Evolutionary conservation across 2,888 invertebrate genomes (phyloP).

Genomic region (Tupiocoris notatus): DNA sequence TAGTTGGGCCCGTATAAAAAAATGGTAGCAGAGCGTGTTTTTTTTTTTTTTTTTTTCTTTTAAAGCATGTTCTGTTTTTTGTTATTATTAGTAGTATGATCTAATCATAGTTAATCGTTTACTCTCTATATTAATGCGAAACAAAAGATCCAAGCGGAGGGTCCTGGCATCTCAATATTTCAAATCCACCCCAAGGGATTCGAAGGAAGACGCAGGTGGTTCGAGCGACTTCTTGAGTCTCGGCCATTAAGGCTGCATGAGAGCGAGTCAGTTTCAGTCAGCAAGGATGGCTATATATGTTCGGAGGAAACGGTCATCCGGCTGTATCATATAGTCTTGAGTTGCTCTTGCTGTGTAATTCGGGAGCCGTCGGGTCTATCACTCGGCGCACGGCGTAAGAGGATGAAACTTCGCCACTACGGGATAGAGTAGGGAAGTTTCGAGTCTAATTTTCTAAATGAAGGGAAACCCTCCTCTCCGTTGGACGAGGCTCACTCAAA

Average conservation of each 20-base stretch:
- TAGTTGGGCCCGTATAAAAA: too few relatives aligned
- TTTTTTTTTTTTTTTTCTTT: not conserved
- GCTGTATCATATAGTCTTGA: slow-evolving; percentile 7
- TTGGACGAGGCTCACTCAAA: slow-evolving; percentile 21
- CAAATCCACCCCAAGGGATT: not conserved
- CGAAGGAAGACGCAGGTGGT: slow-evolving; percentile 24
- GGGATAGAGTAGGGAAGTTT: not conserved
- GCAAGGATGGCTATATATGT: slow-evolving; percentile 19
- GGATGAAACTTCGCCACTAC: not conserved
- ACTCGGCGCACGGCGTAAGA: not conserved
- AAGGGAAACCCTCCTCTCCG: slow-evolving; percentile 17
- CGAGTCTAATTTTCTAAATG: slow-evolving; percentile 41
- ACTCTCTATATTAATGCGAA: too few relatives aligned
- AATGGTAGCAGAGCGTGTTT: not conserved
- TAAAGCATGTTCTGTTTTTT: too few relatives aligned
- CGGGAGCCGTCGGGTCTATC: not conserved
- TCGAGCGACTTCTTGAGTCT: slow-evolving; percentile 12
- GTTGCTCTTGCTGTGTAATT: not conserved
- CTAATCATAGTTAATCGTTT: too few relatives aligned
- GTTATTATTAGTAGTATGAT: too few relatives aligned
- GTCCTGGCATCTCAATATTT: not conserved
- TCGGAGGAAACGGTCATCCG: slow-evolving; percentile 13
- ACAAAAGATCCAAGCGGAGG: too few relatives aligned
- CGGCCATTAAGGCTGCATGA: slow-evolving; percentile 16
- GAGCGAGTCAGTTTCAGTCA: not conserved